phyloP scores from a whole-genome alignment of 2,888 invertebrate genomes.

The Aphidoletes aphidimyza region DNA sequence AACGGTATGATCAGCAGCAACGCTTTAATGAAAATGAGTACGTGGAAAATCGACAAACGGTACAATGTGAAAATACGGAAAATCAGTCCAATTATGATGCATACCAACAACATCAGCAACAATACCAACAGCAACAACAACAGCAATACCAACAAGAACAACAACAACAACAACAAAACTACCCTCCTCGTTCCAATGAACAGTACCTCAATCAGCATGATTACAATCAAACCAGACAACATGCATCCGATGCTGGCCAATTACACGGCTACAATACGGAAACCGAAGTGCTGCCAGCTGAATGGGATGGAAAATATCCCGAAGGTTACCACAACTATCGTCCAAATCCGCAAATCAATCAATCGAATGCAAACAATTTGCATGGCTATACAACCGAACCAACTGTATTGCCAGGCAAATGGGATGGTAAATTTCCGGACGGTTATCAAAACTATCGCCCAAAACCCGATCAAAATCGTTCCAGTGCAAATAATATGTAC shows the following conservation, averaged over 20 bases:
- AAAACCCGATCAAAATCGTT: slow-evolving; percentile 62
- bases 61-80: neutral
- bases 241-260: slow-evolving; percentile 63
- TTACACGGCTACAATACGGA: slow-evolving; percentile 64
- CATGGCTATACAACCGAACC: slow-evolving; percentile 63
- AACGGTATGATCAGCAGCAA: neutral
- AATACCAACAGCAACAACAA: slow-evolving; percentile 8
- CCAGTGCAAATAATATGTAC: slow-evolving; percentile 64
- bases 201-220: neutral
- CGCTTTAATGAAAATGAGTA: neutral
- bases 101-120: slow-evolving; percentile 5
- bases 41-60: neutral
- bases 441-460: slow-evolving; percentile 65
- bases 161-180: neutral
- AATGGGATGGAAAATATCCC: slow-evolving; percentile 65
- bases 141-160: neutral
- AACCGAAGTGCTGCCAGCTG: slow-evolving; percentile 63
- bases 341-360: slow-evolving; percentile 61
- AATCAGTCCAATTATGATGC: neutral
- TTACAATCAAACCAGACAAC: neutral
- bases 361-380: slow-evolving; percentile 63
- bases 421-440: slow-evolving; percentile 64
- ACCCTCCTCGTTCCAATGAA: neutral
- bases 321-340: slow-evolving; percentile 61
- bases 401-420: slow-evolving; percentile 63